Percentiles rank a stretch among this genome's conserved stretches.
These are phyloP conservation scores for Crax fasciolata DNA, from an alignment of 2,797 vertebrate species.

Conservation along the genomic window DNA sequence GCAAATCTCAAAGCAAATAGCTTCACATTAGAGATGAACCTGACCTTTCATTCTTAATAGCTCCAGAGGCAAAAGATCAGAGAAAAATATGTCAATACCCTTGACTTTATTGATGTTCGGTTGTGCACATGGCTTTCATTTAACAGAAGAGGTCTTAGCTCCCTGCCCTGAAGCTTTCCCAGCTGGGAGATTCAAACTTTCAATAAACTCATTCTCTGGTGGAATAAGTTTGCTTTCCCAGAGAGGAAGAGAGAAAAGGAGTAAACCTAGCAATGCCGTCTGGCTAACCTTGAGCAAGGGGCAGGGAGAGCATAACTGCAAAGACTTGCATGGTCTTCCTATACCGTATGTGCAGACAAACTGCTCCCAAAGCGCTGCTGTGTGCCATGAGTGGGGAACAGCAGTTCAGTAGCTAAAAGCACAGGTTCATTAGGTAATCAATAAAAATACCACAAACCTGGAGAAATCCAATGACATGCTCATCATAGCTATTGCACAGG, in stretches of 20 bases:
- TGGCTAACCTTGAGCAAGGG: neutral
- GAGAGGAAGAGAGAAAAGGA: neutral
- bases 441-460: fast-evolving
- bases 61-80: conserved; percentile 13
- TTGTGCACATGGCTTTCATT: neutral
- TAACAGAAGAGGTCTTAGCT: neutral
- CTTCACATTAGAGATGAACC: neutral
- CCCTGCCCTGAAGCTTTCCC: neutral
- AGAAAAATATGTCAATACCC: neutral
- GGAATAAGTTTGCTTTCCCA: neutral
- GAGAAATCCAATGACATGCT: neutral
- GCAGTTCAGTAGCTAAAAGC: neutral
- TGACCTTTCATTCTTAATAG: neutral
- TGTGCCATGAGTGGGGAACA: neutral
- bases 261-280: neutral
- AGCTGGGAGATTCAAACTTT: neutral
- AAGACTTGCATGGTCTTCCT: neutral
- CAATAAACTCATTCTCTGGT: neutral
- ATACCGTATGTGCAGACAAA: neutral
- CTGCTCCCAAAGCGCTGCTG: neutral
- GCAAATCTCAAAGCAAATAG: conserved; percentile 11
- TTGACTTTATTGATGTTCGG: neutral
- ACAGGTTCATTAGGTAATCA: neutral
- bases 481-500: neutral
- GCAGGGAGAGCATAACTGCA: neutral